Evolutionary conservation across 2,113 vertebrate genomes (phyloP).

Genomic region (Notiomystis cincta): DNA sequence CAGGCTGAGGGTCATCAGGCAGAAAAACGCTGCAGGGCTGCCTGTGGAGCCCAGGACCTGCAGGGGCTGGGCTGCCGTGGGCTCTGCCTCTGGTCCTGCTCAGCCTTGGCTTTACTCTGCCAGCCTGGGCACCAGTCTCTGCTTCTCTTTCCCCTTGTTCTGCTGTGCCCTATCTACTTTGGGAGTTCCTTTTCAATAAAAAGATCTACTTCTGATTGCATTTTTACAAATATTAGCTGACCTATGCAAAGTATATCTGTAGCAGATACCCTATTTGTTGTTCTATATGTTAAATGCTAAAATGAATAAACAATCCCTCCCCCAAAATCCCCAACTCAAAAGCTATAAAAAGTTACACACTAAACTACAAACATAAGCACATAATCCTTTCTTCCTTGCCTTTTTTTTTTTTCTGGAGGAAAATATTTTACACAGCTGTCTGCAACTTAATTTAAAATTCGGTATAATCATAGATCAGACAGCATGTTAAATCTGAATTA

Average conservation of each 20-base stretch:
- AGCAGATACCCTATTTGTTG: neutral
- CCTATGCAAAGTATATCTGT: neutral
- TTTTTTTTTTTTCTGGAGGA: neutral
- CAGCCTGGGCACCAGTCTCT: neutral
- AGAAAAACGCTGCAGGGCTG: neutral
- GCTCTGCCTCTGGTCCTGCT: neutral
- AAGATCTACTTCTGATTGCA: neutral
- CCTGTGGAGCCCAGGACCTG: neutral
- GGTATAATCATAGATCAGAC: neutral
- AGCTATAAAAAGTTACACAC: neutral
- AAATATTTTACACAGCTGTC: neutral
- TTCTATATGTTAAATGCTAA: neutral
- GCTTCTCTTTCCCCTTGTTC: neutral
- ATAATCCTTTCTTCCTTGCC: neutral
- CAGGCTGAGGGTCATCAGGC: too few relatives aligned
- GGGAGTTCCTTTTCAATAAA: neutral
- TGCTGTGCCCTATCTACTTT: neutral
- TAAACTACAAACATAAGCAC: neutral
- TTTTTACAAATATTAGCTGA: neutral
- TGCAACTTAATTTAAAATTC: constrained; percentile 9
- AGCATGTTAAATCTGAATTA: neutral
- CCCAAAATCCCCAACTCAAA: neutral
- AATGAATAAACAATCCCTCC: neutral
- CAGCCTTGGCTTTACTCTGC: neutral
- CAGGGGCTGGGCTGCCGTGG: too few relatives aligned